Base-by-base conservation (phyloP, 2,888 invertebrate species). In the Chironomus tentans region DNA sequence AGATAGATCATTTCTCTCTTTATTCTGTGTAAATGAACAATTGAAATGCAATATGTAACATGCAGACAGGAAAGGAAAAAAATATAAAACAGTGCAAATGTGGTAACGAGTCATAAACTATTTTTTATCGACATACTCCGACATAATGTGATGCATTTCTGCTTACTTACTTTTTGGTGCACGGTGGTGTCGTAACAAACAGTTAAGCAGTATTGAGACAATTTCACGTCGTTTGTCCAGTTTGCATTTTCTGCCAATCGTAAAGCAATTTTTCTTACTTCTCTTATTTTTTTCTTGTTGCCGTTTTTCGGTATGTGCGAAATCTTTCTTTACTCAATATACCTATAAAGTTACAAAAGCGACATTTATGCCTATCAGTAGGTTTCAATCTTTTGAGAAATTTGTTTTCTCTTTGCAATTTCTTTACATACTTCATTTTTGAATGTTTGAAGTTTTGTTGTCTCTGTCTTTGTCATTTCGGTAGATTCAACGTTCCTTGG, bases 291-390 rank as follows among this genome's bases (percentile, higher is more conserved):
- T 50, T 50, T 48, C 13, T 50, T 28, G 28, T 4, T 22, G 21
- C 21, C 65, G 12, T 21, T 15, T 50, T 56, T 56, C 56, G 56
- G 13, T 22, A 24, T 65, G 21, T 65, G 65, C 65, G 24, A 65
- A 22, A 65, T 65, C n/a, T 65, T 21, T 65, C 62, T 65, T 10
- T 65, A 21, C 21, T 65, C 24, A 65, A 24, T 65, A 21, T 24
- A 22, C 21, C 65, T 65, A 13, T 65, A 24, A 65, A 22, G 65
- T 24, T 65, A 24, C 65, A 24, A 65, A 24, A 22, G 71, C 22
- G 71, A 71, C 71, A 71, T 71, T 71, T 71, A 71, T 71, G 48
- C 10, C 71, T 21, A 71, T 71, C 70, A 70, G 70, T 70, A 21
- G 21, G 70, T 70, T 70, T 46, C 48, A 21, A 70, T 70, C 70